A percentile compares a stretch with the other conserved stretches of the same genome.
Evolutionary conservation across 2,113 vertebrate genomes (phyloP).

Genomic region (Pardalotus punctatus): DNA sequence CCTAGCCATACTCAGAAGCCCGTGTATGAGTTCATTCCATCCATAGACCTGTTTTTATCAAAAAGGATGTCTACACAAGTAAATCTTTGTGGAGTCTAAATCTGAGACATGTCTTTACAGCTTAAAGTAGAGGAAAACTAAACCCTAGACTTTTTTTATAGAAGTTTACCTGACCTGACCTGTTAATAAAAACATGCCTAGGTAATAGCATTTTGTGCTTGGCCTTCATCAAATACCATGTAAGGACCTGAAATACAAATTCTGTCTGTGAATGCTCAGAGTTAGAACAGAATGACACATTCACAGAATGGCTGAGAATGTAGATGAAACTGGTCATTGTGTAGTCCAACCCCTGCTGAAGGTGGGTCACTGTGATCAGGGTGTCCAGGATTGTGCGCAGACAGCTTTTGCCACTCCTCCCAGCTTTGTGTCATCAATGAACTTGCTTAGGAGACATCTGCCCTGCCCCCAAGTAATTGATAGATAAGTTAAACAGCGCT

Average conservation of each 20-base stretch:
- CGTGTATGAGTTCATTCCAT: not conserved
- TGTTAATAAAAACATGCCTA: not conserved
- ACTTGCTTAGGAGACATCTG: not conserved
- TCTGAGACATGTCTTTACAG: not conserved
- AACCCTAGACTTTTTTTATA: not conserved
- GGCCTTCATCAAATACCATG: not conserved
- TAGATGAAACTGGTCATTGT: not conserved
- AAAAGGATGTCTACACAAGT: not conserved
- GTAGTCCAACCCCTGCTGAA: not conserved
- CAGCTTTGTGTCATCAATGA: not conserved
- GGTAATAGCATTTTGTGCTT: not conserved
- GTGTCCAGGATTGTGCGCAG: not conserved
- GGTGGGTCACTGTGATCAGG: not conserved
- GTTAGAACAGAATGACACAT: fast-evolving
- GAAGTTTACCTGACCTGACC: not conserved
- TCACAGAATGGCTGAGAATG: not conserved
- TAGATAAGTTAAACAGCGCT: not conserved
- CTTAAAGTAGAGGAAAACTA: not conserved
- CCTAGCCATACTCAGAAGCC: not conserved
- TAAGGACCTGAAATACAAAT: not conserved
- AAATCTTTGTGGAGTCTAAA: not conserved
- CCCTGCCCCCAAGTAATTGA: not conserved
- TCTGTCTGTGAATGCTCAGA: not conserved
- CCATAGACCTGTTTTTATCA: not conserved
- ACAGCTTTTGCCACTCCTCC: not conserved